A percentile compares a stretch with the other conserved stretches of the same genome.
Evolutionary conservation across 1,140 invertebrate genomes (phyloP).

Genomic region (Tetraneura akinire): DNA sequence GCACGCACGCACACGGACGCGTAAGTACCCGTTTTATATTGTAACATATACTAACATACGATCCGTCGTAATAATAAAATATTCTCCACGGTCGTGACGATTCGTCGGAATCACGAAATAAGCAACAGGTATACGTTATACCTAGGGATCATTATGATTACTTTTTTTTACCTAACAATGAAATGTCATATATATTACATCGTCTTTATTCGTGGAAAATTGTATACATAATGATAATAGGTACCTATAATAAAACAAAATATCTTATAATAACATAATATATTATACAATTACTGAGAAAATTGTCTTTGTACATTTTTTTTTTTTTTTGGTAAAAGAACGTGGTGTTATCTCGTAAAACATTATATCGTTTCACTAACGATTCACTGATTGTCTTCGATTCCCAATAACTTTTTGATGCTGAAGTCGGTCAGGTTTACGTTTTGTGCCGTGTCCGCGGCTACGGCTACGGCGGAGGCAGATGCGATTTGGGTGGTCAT

Average conservation of each 20-base stretch:
- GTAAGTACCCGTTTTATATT: no score
- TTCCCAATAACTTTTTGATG: slow-evolving; percentile 35
- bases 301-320: not conserved
- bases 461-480: not conserved
- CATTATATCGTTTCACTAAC: no score
- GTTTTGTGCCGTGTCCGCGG: not conserved
- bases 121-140: no score
- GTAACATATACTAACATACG: no score
- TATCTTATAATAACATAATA: not conserved
- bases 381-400: not conserved
- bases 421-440: slow-evolving; percentile 17
- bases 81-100: no score
- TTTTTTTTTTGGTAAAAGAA: no score
- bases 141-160: not conserved
- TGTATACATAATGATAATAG: not conserved
- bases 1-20: not conserved
- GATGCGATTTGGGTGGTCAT: slow-evolving; percentile 8
- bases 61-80: no score
- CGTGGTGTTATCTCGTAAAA: no score
- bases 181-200: not conserved
- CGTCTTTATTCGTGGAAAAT: slow-evolving; percentile 10
- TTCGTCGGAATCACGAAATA: no score
- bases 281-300: no score
- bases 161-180: not conserved
- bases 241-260: not conserved